These are phyloP conservation scores for Lophochroa leadbeateri DNA, from an alignment of 2,113 vertebrate species.

Conservation along the genomic window DNA sequence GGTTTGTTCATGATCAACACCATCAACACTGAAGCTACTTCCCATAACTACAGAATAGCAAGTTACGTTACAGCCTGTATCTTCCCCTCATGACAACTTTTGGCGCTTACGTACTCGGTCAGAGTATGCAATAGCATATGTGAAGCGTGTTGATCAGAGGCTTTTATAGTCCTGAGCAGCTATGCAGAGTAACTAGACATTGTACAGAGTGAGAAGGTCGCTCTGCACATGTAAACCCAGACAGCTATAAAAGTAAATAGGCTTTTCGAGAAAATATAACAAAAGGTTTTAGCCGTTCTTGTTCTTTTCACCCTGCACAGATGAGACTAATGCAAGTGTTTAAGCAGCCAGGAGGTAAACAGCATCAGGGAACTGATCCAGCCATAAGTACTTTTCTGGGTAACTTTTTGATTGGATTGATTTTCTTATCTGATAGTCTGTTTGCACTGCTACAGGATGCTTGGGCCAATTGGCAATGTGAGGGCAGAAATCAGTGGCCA, in stretches of 20 bases:
- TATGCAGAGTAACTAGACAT: not conserved
- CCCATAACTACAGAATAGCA: not conserved
- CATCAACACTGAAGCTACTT: not conserved
- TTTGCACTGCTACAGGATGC: not conserved
- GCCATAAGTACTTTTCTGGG: not conserved
- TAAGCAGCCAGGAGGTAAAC: not conserved
- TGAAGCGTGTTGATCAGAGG: not conserved
- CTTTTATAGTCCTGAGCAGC: not conserved
- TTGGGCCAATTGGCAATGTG: conserved; percentile 2
- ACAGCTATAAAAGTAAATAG: not conserved
- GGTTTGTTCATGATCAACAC: not conserved
- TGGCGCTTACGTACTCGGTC: not conserved
- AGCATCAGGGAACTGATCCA: not conserved
- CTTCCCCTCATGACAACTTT: not conserved
- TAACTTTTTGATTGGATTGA: not conserved
- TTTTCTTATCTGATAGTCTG: not conserved
- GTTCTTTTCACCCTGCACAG: not conserved
- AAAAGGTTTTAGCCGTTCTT: not conserved
- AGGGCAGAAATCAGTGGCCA: not conserved
- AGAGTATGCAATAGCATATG: not conserved
- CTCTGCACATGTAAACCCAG: fast-evolving
- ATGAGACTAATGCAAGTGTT: not conserved
- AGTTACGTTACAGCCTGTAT: not conserved
- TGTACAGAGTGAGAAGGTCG: not conserved
- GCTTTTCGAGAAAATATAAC: not conserved